Conservation (phyloP, 2,797 vertebrate genomes). For the Pantherophis vulpinus region DNA sequence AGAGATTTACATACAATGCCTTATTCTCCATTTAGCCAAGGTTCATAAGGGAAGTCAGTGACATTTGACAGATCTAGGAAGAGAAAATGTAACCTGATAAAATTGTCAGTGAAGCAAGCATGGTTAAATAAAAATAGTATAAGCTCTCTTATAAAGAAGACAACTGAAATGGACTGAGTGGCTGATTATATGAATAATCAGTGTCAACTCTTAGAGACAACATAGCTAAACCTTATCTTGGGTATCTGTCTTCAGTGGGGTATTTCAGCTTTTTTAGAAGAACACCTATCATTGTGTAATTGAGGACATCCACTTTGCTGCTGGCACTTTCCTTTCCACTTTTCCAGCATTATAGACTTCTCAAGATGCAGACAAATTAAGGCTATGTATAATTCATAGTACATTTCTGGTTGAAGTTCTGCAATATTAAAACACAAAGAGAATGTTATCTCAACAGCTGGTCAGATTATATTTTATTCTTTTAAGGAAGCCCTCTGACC, state of each 20-base stretch:
- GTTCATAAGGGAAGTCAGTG: neutral
- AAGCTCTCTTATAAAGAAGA: neutral
- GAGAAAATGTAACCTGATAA: neutral
- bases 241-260: neutral
- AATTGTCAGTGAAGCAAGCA: neutral
- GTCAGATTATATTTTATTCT: neutral
- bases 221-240: neutral
- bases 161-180: neutral
- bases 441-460: neutral
- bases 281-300: neutral
- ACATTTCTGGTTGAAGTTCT: neutral
- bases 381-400: neutral
- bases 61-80: neutral
- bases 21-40: neutral
- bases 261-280: neutral
- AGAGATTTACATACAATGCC: neutral
- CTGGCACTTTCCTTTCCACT: neutral
- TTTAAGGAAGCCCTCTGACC: neutral
- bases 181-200: neutral
- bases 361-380: neutral
- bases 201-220: neutral
- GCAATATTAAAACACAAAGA: neutral
- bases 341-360: neutral
- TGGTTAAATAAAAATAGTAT: neutral
- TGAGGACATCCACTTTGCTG: neutral